phyloP scores from a whole-genome alignment of 2,113 vertebrate species.

The Dromiciops gliroides region DNA sequence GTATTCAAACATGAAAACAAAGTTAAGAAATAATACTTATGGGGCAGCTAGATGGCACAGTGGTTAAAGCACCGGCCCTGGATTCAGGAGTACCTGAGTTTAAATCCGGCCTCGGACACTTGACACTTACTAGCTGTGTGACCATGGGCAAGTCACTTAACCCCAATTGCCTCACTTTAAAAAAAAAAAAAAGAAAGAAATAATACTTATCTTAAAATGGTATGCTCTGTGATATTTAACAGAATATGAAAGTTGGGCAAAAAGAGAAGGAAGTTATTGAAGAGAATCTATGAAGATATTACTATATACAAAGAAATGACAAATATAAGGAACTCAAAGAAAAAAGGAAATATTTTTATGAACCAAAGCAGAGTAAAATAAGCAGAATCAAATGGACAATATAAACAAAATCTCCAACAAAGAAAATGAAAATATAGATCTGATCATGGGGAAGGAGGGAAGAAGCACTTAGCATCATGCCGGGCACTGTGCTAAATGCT shows the following conservation, averaged over 20 bases:
- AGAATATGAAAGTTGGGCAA: not conserved
- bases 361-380: not conserved
- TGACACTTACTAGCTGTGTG: too few species aligned
- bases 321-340: not conserved
- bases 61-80: too few species aligned
- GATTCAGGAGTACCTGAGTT: too few species aligned
- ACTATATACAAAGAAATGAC: not conserved
- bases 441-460: not conserved
- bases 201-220: not conserved
- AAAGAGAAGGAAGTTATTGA: not conserved
- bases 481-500: too few species aligned
- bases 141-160: too few species aligned
- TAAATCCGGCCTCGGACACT: too few species aligned
- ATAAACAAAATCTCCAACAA: not conserved
- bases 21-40: not conserved
- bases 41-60: too few species aligned
- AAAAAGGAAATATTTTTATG: not conserved
- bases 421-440: not conserved
- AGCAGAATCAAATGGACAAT: not conserved
- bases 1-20: not conserved
- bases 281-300: not conserved
- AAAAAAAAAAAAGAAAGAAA: too few species aligned
- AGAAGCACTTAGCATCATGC: not conserved
- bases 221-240: not conserved
- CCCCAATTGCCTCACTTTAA: too few species aligned